Conservation (phyloP, 2,888 invertebrate genomes). For the Pocota personata region DNA sequence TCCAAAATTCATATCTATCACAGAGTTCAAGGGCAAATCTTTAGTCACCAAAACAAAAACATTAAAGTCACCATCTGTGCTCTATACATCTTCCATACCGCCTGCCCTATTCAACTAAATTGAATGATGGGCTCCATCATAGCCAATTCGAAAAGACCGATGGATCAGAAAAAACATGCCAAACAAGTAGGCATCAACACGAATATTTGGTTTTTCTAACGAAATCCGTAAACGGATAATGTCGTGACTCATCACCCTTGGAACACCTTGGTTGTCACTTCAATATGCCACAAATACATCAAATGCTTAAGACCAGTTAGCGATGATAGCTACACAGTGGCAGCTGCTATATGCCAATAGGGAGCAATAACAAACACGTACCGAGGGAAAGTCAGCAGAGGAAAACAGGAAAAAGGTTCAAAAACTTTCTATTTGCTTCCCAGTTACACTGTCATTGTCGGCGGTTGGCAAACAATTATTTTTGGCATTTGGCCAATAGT, state of each 20-base stretch:
- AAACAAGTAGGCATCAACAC: background rate
- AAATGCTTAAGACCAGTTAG: conserved; percentile 16
- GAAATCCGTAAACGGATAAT: background rate
- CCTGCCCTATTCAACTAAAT: background rate
- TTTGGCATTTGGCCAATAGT: conserved; percentile 39
- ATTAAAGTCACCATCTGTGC: background rate
- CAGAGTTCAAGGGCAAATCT: background rate
- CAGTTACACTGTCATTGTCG: conserved; percentile 18
- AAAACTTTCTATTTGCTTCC: background rate
- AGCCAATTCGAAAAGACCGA: conserved; percentile 1
- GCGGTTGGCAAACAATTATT: conserved; percentile 46
- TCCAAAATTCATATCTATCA: background rate
- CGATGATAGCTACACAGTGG: conserved; percentile 1
- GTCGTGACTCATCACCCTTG: background rate
- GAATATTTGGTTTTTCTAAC: background rate
- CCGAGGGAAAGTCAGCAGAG: background rate
- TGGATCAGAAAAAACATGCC: background rate
- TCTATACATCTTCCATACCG: background rate
- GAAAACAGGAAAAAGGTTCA: background rate
- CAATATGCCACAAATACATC: conserved; percentile 38
- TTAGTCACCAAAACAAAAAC: background rate
- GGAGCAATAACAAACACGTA: conserved; percentile 34
- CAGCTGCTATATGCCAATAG: conserved; percentile 21
- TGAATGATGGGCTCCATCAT: background rate
- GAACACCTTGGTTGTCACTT: conserved; percentile 16